Evolutionary conservation across 1,140 invertebrate species (phyloP).

Genomic region (Drosophila kanapiae): DNA sequence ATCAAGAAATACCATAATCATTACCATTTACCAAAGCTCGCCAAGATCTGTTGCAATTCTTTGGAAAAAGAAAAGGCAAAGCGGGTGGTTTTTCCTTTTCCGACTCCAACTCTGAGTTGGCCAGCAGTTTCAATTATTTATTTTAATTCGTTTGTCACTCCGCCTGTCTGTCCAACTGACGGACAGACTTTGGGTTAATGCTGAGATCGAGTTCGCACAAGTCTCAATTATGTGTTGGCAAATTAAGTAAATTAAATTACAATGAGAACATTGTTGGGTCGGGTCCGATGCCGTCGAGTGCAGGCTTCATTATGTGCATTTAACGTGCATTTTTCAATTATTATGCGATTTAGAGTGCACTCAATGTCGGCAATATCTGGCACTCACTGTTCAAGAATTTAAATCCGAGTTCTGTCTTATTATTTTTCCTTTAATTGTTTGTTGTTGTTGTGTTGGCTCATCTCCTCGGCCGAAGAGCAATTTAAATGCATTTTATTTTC

Average conservation of each 20-base stretch:
- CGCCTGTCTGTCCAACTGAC: constrained; percentile 32
- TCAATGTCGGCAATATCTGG: constrained; percentile 35
- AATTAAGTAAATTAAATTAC: constrained; percentile 81
- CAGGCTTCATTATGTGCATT: constrained; percentile 77
- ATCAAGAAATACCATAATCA: constrained; percentile 50
- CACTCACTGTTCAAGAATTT: constrained; percentile 53
- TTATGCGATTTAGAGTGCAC: constrained; percentile 79
- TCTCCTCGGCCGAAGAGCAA: constrained; percentile 27
- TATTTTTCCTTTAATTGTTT: constrained; percentile 19
- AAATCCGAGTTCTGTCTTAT: constrained; percentile 45
- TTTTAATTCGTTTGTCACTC: constrained; percentile 68
- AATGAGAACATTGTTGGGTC: constrained; percentile 72
- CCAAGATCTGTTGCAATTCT: constrained; percentile 49
- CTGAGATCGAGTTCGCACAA: constrained; percentile 42
- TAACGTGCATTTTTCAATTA: constrained; percentile 81
- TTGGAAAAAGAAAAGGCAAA: constrained; percentile 1
- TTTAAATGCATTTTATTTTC: constrained; percentile 68
- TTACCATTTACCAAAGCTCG: constrained; percentile 37
- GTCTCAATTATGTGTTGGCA: constrained; percentile 51
- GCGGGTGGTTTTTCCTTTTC: constrained; percentile 25
- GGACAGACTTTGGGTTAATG: constrained; percentile 38
- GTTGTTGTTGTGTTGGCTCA: neutral
- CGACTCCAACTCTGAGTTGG: constrained; percentile 17
- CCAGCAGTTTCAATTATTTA: constrained; percentile 68
- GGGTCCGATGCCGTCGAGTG: constrained; percentile 28